A percentile compares a stretch with the other conserved stretches of the same genome.
These are phyloP conservation scores for Echinops telfairi DNA, from an alignment of 2,113 vertebrate genomes.

Conservation along the genomic window DNA sequence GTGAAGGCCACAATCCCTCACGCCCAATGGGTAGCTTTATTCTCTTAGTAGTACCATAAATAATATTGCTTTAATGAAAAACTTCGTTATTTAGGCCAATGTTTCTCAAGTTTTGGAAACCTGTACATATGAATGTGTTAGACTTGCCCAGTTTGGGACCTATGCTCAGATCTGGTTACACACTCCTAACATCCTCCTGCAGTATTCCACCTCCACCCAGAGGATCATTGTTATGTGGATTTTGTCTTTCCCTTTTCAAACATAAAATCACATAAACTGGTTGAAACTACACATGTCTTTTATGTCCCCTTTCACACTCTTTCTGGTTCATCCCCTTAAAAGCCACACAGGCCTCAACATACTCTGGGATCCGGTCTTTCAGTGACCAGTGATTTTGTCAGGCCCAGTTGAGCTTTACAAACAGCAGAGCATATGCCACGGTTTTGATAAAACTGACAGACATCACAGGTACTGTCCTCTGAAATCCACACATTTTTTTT, in stretches of 20 bases:
- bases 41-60: not conserved
- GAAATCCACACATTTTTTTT: not conserved
- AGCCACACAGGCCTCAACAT: not conserved
- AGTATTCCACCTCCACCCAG: not conserved
- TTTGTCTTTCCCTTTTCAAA: not conserved
- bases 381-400: not conserved
- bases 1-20: not conserved
- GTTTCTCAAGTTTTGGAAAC: constrained; percentile 19
- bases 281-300: not conserved
- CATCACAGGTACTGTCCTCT: not conserved
- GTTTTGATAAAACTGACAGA: not conserved
- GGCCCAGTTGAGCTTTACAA: not conserved
- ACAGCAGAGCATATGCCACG: not conserved
- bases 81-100: not conserved
- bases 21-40: not conserved
- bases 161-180: not conserved
- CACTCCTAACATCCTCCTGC: not conserved
- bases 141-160: not conserved
- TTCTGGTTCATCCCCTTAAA: constrained; percentile 11
- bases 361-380: not conserved
- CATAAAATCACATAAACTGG: constrained; percentile 2
- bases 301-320: not conserved
- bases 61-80: constrained; percentile 18
- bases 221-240: not conserved
- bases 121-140: not conserved